Base-by-base conservation (phyloP, 2,888 invertebrate genomes). In the Amphipyra berbera region DNA sequence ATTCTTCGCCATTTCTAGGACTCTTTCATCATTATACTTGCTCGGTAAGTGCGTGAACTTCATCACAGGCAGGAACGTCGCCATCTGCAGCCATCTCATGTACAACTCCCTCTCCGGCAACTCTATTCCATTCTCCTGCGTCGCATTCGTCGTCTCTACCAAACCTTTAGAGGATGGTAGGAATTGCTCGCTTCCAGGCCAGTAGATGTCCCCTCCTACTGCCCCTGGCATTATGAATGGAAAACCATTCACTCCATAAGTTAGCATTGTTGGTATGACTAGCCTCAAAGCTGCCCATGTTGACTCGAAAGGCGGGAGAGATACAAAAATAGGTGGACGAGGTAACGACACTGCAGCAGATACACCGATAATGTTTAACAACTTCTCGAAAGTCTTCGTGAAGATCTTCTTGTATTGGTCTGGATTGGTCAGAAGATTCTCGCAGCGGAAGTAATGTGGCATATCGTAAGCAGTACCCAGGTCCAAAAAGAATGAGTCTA, bases 171-270 rank as follows among this genome's bases (percentile, higher is more conserved):
- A 95, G 62, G 89, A 95, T 50, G 94, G 93, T 68, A 93, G 87
- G 82, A 94, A 96, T 63, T 96, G 96, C 14, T 96, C 94, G 48
- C 93, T 93, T 1, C 95, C 95, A 2, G 96, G 96, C 68, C 96
- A 94, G 50, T 96, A 96, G 44, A 97, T 97, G 80, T 98, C 98
- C 0, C 98, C 99, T 0, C 99, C 99, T 0, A 99, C 98, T 5
- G 98, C 97, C 0, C 99, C 99, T 0, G 99, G 98, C 95, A 99
- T 96, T 45, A 99, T 96, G 81, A 99, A 99, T 0, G 98, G 98
- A 90, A 97, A 99, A 0, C 99, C 99, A 52, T 98, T 96, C 21
- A 99, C 96, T 0, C 99, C 98, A 76, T 99, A 97, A 0, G 97
- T 97, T 21, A 98, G 90, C 61, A 98, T 97, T 0, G 98, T 97